Percentiles rank a stretch among this genome's conserved stretches.
These are phyloP conservation scores for Hartigia nigra DNA, from an alignment of 2,888 invertebrate species.

Conservation along the genomic window DNA sequence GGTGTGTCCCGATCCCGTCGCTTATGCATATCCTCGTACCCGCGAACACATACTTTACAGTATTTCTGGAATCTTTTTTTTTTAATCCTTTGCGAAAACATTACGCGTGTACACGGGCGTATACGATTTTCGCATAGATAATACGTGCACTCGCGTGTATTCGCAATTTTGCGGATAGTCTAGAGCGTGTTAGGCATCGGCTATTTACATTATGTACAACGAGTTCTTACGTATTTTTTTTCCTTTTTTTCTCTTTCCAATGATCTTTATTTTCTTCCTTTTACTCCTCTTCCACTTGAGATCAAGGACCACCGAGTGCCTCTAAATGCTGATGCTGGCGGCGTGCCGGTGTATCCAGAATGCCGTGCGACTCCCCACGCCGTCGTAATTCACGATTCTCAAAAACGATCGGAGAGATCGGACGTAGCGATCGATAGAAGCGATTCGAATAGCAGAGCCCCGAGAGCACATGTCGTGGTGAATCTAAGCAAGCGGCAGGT, in stretches of 20 bases:
- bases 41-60: conserved; percentile 48
- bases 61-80: conserved; percentile 24
- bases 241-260: too few relatives aligned
- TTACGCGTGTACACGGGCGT: not conserved
- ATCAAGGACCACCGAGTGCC: conserved; percentile 10
- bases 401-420: not conserved
- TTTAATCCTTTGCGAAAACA: not conserved
- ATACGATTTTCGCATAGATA: not conserved
- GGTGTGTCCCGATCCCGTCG: conserved; percentile 21
- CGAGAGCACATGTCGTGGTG: not conserved
- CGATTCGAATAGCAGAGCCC: not conserved
- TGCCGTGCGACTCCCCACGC: not conserved
- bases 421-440: not conserved
- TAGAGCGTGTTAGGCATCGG: not conserved
- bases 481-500: not conserved
- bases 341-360: not conserved
- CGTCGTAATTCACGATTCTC: not conserved
- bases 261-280: not conserved
- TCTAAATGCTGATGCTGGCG: not conserved
- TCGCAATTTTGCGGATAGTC: not conserved
- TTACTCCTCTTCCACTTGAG: conserved; percentile 6
- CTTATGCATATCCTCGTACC: conserved; percentile 36
- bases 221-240: not conserved
- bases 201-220: conserved; percentile 20
- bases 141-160: not conserved